These are phyloP conservation scores for Dione juno DNA, from an alignment of 2,888 invertebrate genomes.

Conservation along the genomic window DNA sequence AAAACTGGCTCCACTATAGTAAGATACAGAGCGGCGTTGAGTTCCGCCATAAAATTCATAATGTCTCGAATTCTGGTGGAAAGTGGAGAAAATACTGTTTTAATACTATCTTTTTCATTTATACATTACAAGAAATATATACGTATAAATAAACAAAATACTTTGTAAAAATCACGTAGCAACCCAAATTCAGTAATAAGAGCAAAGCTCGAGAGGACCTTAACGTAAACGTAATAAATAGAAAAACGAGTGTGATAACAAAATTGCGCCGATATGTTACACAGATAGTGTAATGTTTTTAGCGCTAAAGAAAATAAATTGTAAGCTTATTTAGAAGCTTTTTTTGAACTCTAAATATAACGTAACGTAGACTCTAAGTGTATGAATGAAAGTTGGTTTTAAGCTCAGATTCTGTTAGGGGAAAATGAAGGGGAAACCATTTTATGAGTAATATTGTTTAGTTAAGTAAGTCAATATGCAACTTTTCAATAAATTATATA, in stretches of 20 bases:
- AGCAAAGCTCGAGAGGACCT: conserved; percentile 7
- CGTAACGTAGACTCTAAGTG: no score
- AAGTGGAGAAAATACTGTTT: no score
- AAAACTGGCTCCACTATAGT: no score
- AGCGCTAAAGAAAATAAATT: conserved; percentile 14
- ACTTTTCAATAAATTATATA: no score
- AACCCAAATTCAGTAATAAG: conserved; percentile 4
- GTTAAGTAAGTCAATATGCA: no score
- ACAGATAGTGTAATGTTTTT: conserved; percentile 20
- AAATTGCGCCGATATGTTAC: conserved; percentile 12
- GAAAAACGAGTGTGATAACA: conserved; percentile 20
- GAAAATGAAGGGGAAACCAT: no score
- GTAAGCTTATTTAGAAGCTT: neutral
- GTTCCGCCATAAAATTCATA: neutral
- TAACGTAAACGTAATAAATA: conserved; percentile 1
- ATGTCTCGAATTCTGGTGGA: neutral
- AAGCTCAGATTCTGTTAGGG: no score
- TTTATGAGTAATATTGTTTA: no score
- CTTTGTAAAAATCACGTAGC: neutral
- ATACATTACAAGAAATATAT: neutral
- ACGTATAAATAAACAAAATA: neutral
- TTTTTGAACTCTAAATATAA: no score
- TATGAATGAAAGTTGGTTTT: no score
- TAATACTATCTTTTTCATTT: no score
- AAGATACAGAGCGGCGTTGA: neutral